Conservation (phyloP, 2,113 vertebrate species). For the Syngnathus floridae region DNA sequence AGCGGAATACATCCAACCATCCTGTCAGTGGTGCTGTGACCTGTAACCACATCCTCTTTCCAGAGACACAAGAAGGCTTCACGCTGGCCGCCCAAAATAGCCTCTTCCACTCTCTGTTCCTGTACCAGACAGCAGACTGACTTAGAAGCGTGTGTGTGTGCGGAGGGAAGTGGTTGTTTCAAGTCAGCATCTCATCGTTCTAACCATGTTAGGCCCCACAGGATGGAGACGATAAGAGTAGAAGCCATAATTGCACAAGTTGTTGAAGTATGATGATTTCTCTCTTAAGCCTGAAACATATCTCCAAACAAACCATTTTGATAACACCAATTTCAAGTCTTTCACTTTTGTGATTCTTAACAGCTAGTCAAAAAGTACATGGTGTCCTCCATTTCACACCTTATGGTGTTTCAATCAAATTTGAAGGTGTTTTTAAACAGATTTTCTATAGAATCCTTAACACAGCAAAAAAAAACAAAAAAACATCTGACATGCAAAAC, state of each 20-base stretch:
- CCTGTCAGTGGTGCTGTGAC: constrained; percentile 39
- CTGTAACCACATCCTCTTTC: constrained; percentile 70
- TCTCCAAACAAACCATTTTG: too few relatives aligned
- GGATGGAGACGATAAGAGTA: constrained; percentile 7
- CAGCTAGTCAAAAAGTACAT: not conserved
- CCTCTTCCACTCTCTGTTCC: constrained; percentile 60
- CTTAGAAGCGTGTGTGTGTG: not conserved
- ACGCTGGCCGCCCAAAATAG: constrained; percentile 63
- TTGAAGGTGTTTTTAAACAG: too few relatives aligned
- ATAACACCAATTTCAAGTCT: not conserved
- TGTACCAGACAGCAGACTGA: constrained; percentile 40
- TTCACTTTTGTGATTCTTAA: too few relatives aligned
- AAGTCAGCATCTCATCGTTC: constrained; percentile 8
- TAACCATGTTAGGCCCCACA: constrained; percentile 5
- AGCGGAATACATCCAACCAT: constrained; percentile 30
- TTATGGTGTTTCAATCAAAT: too few relatives aligned
- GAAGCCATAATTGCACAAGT: constrained; percentile 8
- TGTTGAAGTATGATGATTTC: not conserved
- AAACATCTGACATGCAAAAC: too few relatives aligned
- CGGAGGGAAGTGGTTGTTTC: not conserved
- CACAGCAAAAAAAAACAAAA: too few relatives aligned
- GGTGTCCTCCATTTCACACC: too few relatives aligned
- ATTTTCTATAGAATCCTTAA: too few relatives aligned
- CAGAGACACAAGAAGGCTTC: constrained; percentile 38
- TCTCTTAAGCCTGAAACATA: not conserved